Evolutionary conservation across 1,140 invertebrate species (phyloP), one percentile per base, ranked within the genome.

Genomic region (Coenobita brevimanus): DNA sequence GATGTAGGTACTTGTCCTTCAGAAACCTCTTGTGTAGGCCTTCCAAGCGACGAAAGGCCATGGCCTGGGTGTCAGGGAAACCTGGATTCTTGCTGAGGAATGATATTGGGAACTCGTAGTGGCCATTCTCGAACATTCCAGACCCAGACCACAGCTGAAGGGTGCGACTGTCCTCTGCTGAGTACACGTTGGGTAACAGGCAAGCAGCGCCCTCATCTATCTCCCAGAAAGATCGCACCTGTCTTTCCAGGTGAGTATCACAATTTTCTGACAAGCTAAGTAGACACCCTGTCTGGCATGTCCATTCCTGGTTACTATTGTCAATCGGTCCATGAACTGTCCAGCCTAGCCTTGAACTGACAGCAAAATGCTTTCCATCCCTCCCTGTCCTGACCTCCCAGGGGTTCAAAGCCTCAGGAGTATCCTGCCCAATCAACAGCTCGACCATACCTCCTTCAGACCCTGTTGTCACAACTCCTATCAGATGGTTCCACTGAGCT

Each of bases 291-390:
- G n/a, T n/a, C n/a, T n/a, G n/a, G n/a, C n/a, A n/a, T n/a, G n/a
- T 10, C 1, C 0, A 30, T 13, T 54, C 43, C 0, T 43, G 21
- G 10, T 24, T 0, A 3, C 3, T 17, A 24, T 17, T 6, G 21
- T 13, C 46, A 79, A 13, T 41, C n/a, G 75, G 27, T 46, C n/a
- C 75, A 54, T 79, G 46, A 50, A 79, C 46, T 15, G 75, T n/a
- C 75, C 75, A 79, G 24, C 75, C 75, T 50, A 79, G 27, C 38
- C 54, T 79, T 10, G 75, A 50, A 13, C 75, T 43, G 36, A 79
- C 2, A 13, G 75, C 43, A 33, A 33, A 73, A n/a, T 21, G 71
- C 38, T 73, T 36, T 73, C 71, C 71, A 33, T 73, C 36, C 71
- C 43, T 3, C 3, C 75, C 75, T 6, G n/a, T 43, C 6, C 75